Evolutionary conservation across 2,113 vertebrate species (phyloP).

Genomic region (Cacatua alba): DNA sequence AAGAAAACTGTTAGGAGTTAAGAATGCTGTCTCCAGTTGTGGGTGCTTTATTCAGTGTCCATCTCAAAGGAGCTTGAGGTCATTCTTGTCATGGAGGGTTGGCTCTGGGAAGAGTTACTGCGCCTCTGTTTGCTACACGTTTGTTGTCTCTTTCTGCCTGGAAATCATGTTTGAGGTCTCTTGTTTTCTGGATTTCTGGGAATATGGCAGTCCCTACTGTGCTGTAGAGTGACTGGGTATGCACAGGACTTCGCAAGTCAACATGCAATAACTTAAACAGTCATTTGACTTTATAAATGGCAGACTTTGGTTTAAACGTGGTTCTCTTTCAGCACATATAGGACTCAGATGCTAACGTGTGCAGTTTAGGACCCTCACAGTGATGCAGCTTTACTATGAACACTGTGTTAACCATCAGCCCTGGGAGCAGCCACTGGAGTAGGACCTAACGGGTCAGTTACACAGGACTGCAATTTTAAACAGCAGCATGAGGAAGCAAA

Average conservation of each 20-base stretch:
- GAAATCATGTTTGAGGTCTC: not conserved
- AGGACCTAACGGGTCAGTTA: not conserved
- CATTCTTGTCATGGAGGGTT: not conserved
- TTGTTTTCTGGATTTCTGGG: not conserved
- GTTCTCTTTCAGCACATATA: not conserved
- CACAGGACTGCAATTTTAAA: not conserved
- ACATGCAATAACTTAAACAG: fast-evolving
- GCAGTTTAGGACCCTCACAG: not conserved
- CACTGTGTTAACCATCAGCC: fast-evolving
- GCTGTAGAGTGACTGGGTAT: not conserved
- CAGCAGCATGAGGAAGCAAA: not conserved
- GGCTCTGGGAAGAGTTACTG: not conserved
- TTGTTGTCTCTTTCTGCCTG: not conserved
- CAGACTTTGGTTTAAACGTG: fast-evolving
- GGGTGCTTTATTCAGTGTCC: not conserved
- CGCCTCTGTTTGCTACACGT: not conserved
- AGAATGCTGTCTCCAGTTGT: not conserved
- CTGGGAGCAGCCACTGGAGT: not conserved
- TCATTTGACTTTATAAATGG: not conserved
- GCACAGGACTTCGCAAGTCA: not conserved
- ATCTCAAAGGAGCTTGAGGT: not conserved
- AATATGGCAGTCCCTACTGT: fast-evolving
- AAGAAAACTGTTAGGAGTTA: not conserved
- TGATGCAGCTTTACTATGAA: not conserved
- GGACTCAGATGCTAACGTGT: not conserved